phyloP scores from a whole-genome alignment of 2,113 vertebrate species.

The Melanostigma gelatinosum region DNA sequence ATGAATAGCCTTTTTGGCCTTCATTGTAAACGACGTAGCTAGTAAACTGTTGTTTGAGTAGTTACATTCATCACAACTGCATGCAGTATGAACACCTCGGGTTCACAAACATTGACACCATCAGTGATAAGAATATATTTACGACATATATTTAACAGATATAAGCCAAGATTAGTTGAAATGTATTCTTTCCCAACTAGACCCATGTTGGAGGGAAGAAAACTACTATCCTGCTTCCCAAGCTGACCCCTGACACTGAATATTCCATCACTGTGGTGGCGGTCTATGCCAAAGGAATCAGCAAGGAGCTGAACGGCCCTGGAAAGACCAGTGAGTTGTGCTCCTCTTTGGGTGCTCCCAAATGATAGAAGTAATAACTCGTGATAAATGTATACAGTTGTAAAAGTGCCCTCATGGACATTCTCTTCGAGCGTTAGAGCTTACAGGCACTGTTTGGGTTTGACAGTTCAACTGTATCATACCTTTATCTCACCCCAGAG shows the following conservation, averaged over 20 bases:
- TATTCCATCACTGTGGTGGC: conserved; percentile 91
- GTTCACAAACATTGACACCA: background rate
- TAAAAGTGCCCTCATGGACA: background rate
- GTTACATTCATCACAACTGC: background rate
- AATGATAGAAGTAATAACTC: background rate
- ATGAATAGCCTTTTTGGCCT: background rate
- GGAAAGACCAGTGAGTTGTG: conserved; percentile 92
- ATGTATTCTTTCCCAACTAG: conserved; percentile 71
- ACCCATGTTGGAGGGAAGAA: conserved; percentile 90
- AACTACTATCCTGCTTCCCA: conserved; percentile 91
- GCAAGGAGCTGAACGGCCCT: conserved; percentile 87
- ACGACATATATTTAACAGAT: background rate
- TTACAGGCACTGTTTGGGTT: background rate
- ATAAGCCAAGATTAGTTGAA: background rate
- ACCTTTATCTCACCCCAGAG: conserved; percentile 80
- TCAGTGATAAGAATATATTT: background rate
- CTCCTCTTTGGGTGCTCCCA: background rate
- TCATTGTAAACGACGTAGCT: background rate
- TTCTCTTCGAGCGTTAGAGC: background rate
- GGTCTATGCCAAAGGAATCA: conserved; percentile 86
- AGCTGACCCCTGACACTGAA: conserved; percentile 92
- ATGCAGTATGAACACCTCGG: background rate
- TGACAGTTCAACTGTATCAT: background rate
- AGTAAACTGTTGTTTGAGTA: background rate
- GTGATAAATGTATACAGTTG: background rate